phyloP scores from a whole-genome alignment of 2,888 invertebrate species.

The Fabriciana adippe region DNA sequence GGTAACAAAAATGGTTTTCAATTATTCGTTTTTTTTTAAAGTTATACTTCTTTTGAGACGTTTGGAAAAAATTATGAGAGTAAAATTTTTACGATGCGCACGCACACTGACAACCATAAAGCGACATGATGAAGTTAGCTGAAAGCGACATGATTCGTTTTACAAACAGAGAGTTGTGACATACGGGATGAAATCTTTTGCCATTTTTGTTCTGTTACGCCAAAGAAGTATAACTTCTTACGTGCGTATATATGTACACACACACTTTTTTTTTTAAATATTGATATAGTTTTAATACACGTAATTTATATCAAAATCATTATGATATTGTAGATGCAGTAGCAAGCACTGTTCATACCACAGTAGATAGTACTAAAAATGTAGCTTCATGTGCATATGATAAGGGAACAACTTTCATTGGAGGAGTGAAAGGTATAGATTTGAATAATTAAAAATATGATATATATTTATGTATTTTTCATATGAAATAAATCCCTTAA shows the following conservation, averaged over 20 bases:
- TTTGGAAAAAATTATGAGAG: too few relatives aligned
- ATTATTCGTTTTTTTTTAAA: neutral
- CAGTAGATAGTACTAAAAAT: slow-evolving; percentile 63
- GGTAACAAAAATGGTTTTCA: slow-evolving; percentile 28
- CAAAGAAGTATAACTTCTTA: too few relatives aligned
- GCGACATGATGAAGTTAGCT: too few relatives aligned
- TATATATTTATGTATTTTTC: neutral
- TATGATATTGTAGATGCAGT: slow-evolving; percentile 49
- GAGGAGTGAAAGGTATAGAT: slow-evolving; percentile 56
- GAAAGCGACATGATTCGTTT: too few relatives aligned
- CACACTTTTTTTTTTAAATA: neutral
- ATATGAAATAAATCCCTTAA: slow-evolving; percentile 20
- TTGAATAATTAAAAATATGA: neutral
- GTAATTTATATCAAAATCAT: neutral
- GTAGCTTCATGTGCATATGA: slow-evolving; percentile 55
- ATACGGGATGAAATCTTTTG: too few relatives aligned
- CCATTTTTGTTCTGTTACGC: too few relatives aligned
- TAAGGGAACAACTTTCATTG: slow-evolving; percentile 52
- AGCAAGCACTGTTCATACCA: slow-evolving; percentile 51
- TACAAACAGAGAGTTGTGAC: too few relatives aligned
- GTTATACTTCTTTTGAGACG: too few relatives aligned
- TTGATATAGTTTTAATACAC: neutral
- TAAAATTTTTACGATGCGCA: too few relatives aligned
- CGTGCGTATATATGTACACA: too few relatives aligned
- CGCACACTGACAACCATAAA: too few relatives aligned